phyloP scores from a whole-genome alignment of 2,797 vertebrate genomes.

The Apodemus agrarius region DNA sequence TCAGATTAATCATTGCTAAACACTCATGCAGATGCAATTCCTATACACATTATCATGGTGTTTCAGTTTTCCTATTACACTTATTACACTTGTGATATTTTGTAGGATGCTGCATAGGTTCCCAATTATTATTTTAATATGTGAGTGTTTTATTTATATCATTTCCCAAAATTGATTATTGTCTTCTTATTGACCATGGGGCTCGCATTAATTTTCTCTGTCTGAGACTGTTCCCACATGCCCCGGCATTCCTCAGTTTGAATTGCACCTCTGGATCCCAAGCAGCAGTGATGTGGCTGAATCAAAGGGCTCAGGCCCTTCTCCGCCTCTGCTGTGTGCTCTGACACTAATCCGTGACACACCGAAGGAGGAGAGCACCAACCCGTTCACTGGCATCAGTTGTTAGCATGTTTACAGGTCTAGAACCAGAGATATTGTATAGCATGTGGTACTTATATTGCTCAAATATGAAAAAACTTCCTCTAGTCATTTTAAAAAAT shows the following conservation, averaged over 20 bases:
- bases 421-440: not conserved
- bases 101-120: not conserved
- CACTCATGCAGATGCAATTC: not conserved
- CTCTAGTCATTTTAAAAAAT: not conserved
- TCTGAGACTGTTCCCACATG: not conserved
- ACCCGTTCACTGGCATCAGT: accelerated
- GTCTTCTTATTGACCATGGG: not conserved
- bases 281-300: not conserved
- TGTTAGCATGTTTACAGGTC: not conserved
- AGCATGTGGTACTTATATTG: not conserved
- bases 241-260: not conserved
- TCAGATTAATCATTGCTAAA: conserved; percentile 4
- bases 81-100: not conserved
- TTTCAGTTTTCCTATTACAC: not conserved
- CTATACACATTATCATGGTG: not conserved
- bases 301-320: not conserved
- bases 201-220: not conserved
- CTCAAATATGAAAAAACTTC: not conserved
- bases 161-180: not conserved
- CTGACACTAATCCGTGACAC: not conserved
- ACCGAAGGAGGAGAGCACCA: not conserved
- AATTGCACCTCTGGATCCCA: not conserved
- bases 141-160: not conserved
- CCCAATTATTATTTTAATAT: conserved; percentile 4
- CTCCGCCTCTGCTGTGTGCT: not conserved